Evolutionary conservation across 2,888 invertebrate species (phyloP).

Genomic region (Euplagia quadripunctaria): DNA sequence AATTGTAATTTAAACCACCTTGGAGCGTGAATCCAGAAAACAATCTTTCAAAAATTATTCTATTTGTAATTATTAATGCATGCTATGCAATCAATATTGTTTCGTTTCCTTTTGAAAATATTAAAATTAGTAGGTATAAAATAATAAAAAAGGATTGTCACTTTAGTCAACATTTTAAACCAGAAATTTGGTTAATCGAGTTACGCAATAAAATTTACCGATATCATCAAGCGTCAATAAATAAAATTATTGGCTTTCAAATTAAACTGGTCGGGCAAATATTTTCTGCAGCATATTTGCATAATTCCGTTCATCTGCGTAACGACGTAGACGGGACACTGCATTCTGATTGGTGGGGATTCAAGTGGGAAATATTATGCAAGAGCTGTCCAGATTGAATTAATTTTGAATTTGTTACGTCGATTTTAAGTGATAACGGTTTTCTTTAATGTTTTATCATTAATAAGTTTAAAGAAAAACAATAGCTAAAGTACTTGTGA

Average conservation of each 20-base stretch:
- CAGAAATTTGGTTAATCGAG: background rate
- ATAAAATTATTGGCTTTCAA: conserved; percentile 50
- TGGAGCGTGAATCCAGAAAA: too few species aligned
- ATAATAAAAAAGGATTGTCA: background rate
- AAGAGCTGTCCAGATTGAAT: conserved; percentile 28
- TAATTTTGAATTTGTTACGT: conserved; percentile 4
- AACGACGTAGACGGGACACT: conserved; percentile 48
- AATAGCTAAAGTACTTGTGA: too few species aligned
- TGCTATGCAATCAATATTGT: too few species aligned
- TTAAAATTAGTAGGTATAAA: too few species aligned
- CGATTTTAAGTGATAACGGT: too few species aligned
- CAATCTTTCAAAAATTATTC: too few species aligned
- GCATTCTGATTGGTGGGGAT: conserved; percentile 53
- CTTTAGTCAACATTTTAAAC: background rate
- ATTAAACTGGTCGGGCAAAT: conserved; percentile 36
- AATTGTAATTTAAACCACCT: background rate
- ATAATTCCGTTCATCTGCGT: conserved; percentile 51
- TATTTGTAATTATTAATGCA: too few species aligned
- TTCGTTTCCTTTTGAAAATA: too few species aligned
- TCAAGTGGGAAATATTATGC: conserved; percentile 45
- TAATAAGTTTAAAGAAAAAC: too few species aligned
- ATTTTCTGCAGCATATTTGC: conserved; percentile 54
- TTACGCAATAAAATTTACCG: conserved; percentile 10
- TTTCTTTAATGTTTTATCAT: too few species aligned
- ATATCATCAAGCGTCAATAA: conserved; percentile 40